A percentile compares a stretch with the other conserved stretches of the same genome.
Evolutionary conservation across 1,140 invertebrate species (phyloP).

Genomic region (Lineus longissimus): DNA sequence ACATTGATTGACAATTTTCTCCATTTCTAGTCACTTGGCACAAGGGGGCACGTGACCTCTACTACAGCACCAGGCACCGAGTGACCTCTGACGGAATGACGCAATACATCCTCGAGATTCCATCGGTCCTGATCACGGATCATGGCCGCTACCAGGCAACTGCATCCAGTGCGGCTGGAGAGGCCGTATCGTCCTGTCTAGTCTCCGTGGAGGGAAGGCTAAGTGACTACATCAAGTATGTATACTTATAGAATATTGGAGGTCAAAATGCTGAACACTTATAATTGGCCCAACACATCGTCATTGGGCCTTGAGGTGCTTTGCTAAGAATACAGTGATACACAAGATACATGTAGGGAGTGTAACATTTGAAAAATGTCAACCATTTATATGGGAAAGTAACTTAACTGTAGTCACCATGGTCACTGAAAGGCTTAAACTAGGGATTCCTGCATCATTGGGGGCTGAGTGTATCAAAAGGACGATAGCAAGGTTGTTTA

Average conservation of each 20-base stretch:
- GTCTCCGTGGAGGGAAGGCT: slow-evolving; percentile 31
- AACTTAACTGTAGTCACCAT: no score
- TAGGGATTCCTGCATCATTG: no score
- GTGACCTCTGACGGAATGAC: slow-evolving; percentile 71
- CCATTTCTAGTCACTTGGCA: slow-evolving; percentile 66
- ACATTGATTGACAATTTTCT: no score
- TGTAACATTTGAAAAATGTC: no score
- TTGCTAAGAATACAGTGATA: no score
- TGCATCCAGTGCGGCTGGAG: slow-evolving; percentile 58
- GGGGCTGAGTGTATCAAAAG: no score
- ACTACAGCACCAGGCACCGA: slow-evolving; percentile 72
- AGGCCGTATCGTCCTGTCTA: slow-evolving; percentile 32
- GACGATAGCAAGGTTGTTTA: no score
- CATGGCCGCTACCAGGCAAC: slow-evolving; percentile 76
- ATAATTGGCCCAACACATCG: no score
- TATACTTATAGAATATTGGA: neutral
- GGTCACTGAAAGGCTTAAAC: no score
- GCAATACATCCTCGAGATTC: slow-evolving; percentile 69
- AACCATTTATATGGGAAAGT: no score
- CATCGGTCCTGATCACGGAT: slow-evolving; percentile 70
- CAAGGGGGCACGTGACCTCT: slow-evolving; percentile 85
- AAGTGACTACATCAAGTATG: neutral
- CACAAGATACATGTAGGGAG: no score
- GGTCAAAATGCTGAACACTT: neutral
- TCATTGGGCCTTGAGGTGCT: no score